Percentiles rank a stretch among this genome's conserved stretches.
These are phyloP conservation scores for Megamerina dolium DNA, from an alignment of 2,888 invertebrate genomes.

Conservation along the genomic window DNA sequence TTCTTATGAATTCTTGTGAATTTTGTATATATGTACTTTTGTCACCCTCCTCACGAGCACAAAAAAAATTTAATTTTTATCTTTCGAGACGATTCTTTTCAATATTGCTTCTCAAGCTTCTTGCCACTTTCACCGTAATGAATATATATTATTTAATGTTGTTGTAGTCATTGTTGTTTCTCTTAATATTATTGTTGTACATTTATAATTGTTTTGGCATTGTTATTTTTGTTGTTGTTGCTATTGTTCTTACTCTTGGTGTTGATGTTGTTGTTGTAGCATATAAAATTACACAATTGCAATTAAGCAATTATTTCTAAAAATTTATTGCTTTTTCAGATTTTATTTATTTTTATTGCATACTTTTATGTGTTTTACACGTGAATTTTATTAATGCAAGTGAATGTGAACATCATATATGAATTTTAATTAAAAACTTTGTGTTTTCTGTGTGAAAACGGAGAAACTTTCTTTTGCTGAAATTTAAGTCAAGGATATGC, in stretches of 20 bases:
- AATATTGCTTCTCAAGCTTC: slow-evolving; percentile 13
- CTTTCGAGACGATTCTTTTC: slow-evolving; percentile 17
- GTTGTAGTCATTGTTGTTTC: too few species aligned
- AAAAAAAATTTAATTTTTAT: slow-evolving; percentile 30
- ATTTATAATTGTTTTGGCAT: not conserved
- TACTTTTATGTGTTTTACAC: slow-evolving; percentile 13
- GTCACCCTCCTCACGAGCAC: not conserved
- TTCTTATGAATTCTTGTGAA: too few species aligned
- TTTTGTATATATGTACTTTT: too few species aligned
- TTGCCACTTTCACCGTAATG: too few species aligned
- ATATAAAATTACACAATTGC: slow-evolving; percentile 24
- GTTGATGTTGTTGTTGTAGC: slow-evolving; percentile 4
- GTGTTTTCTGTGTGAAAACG: too few species aligned
- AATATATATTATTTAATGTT: too few species aligned
- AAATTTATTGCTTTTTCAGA: slow-evolving; percentile 39
- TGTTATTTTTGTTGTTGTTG: slow-evolving; percentile 4
- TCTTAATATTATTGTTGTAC: too few species aligned
- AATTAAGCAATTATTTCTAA: slow-evolving; percentile 40
- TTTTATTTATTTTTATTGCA: slow-evolving; percentile 38
- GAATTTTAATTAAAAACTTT: slow-evolving; percentile 15
- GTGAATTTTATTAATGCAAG: not conserved
- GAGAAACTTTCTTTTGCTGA: too few species aligned
- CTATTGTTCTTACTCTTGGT: not conserved
- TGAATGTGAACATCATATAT: not conserved
- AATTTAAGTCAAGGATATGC: too few species aligned